Evolutionary conservation across 2,888 invertebrate species (phyloP).

Genomic region (Ochropleura plecta): DNA sequence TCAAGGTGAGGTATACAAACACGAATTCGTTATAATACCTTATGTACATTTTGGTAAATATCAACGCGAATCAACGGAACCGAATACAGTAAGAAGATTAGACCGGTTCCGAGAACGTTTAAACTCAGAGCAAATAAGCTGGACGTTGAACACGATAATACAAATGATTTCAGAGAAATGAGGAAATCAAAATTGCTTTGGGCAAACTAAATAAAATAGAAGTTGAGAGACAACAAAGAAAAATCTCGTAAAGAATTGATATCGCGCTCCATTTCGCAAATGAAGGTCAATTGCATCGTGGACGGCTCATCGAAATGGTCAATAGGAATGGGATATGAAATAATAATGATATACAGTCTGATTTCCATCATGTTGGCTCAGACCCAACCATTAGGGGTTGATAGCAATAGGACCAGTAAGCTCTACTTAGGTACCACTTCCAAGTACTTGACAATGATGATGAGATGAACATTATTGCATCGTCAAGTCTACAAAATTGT

Average conservation of each 20-base stretch:
- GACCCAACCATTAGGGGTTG: conserved; percentile 76
- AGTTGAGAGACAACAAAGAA: conserved; percentile 50
- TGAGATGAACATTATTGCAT: conserved; percentile 37
- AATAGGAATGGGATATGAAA: conserved; percentile 79
- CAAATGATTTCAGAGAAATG: conserved; percentile 63
- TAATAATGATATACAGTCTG: conserved; percentile 78
- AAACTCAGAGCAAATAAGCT: conserved; percentile 60
- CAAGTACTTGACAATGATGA: conserved; percentile 40
- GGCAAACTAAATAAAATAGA: conserved; percentile 23
- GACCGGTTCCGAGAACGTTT: conserved; percentile 44
- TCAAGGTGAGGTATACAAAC: conserved; percentile 68
- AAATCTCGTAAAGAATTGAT: conserved; percentile 64
- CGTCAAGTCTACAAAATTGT: conserved; percentile 27
- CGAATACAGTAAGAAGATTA: conserved; percentile 58
- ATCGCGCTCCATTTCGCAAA: conserved; percentile 72
- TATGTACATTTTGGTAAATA: conserved; percentile 66
- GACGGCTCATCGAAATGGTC: conserved; percentile 74
- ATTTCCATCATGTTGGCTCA: conserved; percentile 84
- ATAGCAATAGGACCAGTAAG: conserved; percentile 72
- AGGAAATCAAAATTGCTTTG: conserved; percentile 58
- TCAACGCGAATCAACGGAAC: conserved; percentile 59
- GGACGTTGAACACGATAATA: conserved; percentile 62
- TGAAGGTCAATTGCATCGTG: conserved; percentile 79
- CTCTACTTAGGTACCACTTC: conserved; percentile 69
- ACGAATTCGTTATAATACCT: conserved; percentile 58